phyloP scores from a whole-genome alignment of 2,888 invertebrate species.

The Scrobipalpa costella region DNA sequence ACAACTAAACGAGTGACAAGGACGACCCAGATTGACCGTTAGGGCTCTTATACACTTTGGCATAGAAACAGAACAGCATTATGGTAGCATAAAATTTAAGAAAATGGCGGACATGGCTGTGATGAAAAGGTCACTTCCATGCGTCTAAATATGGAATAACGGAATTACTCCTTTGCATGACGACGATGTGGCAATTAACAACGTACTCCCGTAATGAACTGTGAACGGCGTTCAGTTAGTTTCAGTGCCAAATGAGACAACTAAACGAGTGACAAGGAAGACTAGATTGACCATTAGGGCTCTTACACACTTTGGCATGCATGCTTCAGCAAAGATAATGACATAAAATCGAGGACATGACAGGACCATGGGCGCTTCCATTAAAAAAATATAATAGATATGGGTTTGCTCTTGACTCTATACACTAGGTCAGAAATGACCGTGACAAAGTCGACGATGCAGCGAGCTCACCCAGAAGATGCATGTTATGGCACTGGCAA shows the following conservation, averaged over 20 bases:
- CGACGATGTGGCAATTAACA: slow-evolving; percentile 28
- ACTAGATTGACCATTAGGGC: slow-evolving; percentile 7
- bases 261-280: slow-evolving; percentile 37
- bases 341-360: background rate
- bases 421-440: too few species aligned
- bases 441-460: too few species aligned
- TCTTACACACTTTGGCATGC: background rate
- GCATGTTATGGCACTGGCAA: too few species aligned
- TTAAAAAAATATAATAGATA: too few species aligned
- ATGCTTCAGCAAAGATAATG: background rate
- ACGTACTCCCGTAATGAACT: slow-evolving; percentile 31
- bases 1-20: slow-evolving; percentile 38
- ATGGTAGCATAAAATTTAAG: background rate
- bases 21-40: slow-evolving; percentile 23
- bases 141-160: too few species aligned
- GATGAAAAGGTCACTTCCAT: too few species aligned
- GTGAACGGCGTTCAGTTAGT: slow-evolving; percentile 34
- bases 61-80: too few species aligned
- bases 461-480: too few species aligned
- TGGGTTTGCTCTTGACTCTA: too few species aligned
- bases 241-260: slow-evolving; percentile 44
- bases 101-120: too few species aligned
- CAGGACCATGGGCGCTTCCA: background rate
- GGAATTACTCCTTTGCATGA: background rate
- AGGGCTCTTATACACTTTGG: background rate